Base-by-base conservation (phyloP, 2,888 invertebrate species). In the Volucella zonaria region DNA sequence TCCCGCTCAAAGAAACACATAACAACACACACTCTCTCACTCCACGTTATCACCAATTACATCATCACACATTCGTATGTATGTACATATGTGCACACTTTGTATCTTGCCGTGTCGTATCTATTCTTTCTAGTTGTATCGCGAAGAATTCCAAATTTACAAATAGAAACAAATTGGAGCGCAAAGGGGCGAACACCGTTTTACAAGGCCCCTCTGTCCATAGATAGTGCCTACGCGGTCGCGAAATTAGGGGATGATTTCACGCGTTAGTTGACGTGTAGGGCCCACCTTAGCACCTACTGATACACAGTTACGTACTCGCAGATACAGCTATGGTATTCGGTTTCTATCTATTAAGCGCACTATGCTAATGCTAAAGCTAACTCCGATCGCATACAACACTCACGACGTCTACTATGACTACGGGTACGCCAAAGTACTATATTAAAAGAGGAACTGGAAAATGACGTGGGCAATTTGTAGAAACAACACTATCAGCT, bases 271-370 rank as follows among this genome's bases (percentile, higher is more conserved):
- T 14, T 68, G 62, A 43, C 58, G 14, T 56, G 40, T 45, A 64
- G 62, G 78, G 78, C 83, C 80, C 81, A 81, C 81, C 79, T 76
- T 83, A 71, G 38, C 74, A 79, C 67, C 14, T 59, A 54, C 67
- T 52, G 54, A 82, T 51, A 73, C 43, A 64, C 40, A 51, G 31
- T 31, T 31, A 31, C 6, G 31, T 23, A 3, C 18, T 23, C 18
- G 18, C 6, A 31, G 31, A 6, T 31, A 31, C 6, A 31, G 31
- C 1, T 31, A 31, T 6, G 6, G 31, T 31, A 31, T 31, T 31
- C 31, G 31, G 3, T 31, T 31, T 31, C 31, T 52, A 15, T 52
- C 66, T 73, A 45, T 56, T 52, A 61, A 56, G 49, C 71, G 42
- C 56, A 68, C 68, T 75, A 43, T 58, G 12, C 58, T 64, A 31